These are phyloP conservation scores for Himantopus leucocephalus DNA, from an alignment of 2,113 vertebrate genomes.

Conservation along the genomic window DNA sequence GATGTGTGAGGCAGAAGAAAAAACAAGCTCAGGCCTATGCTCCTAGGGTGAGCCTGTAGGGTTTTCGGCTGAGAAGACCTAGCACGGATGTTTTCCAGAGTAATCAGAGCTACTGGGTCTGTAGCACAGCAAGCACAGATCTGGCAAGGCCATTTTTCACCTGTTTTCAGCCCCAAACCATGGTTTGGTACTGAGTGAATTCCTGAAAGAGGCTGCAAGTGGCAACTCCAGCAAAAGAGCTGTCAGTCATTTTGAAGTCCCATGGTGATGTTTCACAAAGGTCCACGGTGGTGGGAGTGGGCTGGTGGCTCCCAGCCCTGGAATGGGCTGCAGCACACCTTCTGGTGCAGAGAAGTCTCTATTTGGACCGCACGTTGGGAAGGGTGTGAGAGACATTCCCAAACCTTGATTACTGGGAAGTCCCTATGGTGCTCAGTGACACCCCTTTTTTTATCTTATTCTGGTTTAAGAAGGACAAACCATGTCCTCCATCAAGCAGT, in stretches of 20 bases:
- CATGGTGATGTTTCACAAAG: not conserved
- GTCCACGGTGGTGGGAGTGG: fast-evolving
- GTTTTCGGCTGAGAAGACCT: not conserved
- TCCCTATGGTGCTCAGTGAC: not conserved
- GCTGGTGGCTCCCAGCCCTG: not conserved
- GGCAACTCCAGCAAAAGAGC: not conserved
- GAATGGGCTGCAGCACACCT: not conserved
- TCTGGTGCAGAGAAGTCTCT: not conserved
- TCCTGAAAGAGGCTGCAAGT: not conserved
- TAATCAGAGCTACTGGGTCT: fast-evolving
- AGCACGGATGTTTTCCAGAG: not conserved
- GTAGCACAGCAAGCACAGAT: not conserved
- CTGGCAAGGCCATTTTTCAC: not conserved
- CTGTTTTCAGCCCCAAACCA: not conserved
- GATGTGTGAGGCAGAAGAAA: not conserved
- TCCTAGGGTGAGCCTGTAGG: not conserved
- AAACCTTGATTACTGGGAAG: not conserved
- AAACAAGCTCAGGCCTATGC: not conserved
- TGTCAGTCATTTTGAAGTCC: not conserved
- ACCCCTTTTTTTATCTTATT: not conserved
- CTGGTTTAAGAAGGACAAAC: not conserved
- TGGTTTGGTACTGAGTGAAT: not conserved
- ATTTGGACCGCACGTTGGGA: not conserved
- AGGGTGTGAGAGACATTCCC: not conserved
- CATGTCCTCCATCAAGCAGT: not conserved